Evolutionary conservation across 1,140 invertebrate species (phyloP), one percentile per base, ranked within the genome.

Genomic region (Ooceraea biroi): DNA sequence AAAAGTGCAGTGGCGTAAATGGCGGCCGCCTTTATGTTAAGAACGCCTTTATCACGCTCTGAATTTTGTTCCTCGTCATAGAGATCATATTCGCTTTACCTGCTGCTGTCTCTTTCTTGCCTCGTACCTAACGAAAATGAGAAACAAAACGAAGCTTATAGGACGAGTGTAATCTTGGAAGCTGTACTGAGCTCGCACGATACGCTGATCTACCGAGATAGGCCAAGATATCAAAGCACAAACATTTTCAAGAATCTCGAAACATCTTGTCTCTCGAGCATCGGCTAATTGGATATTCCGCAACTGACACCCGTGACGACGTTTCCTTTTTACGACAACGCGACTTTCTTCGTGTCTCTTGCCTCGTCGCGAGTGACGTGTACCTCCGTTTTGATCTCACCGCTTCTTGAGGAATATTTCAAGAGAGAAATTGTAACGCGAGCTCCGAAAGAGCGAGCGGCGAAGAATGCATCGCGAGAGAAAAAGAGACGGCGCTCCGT

Each of bases 231-330:
- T 30, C 76, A 50, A 55, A n/a, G 36, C 36, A 7, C 41, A 17
- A 61, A 80, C 72, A 69, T 85, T 69, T 48, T 41, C 58, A 41
- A 58, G 50, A 7, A 36, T 25, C 66, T 65, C 30, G 55, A 58
- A 87, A 63, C 25, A 69, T 74, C 83, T 85, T 83, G 73, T 88
- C 44, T 58, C 48, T 83, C 48, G 83, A 88, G 83, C 48, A 77
- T 80, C 77, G 83, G 55, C 76, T 88, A 88, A 88, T 88, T 88
- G 87, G 86, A 88, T 88, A 88, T 76, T 88, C 83, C 63, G 86
- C 66, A 83, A 66, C 72, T 66, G 72, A 88, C 83, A 85, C 83
- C 71, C 46, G 22, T 25, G 25, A 25, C 44, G 82, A 77, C 30
- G 22, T 63, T 85, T 69, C 30, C 71, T 78, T 85, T 61, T 73